Percentiles rank a stretch among this genome's conserved stretches.
Conservation (phyloP, 1,140 invertebrate genomes). For the Globodera ellingtonae region DNA sequence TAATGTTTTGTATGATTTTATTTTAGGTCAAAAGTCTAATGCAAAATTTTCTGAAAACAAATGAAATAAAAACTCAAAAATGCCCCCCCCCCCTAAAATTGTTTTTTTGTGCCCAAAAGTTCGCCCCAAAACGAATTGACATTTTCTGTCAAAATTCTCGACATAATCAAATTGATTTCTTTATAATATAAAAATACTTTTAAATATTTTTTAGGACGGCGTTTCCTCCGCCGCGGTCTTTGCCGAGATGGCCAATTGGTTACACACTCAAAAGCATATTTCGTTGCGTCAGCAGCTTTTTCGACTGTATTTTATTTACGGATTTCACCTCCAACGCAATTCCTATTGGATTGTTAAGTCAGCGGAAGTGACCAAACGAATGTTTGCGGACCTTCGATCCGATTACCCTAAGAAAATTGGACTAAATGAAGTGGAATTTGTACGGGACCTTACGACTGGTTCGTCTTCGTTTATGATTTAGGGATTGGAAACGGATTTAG, state of each 20-base stretch:
- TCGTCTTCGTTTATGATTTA: constrained; percentile 66
- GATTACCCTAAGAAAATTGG: constrained; percentile 72
- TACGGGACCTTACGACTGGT: constrained; percentile 84
- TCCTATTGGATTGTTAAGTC: constrained; percentile 61
- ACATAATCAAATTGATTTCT: no score
- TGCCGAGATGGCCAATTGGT: constrained; percentile 78
- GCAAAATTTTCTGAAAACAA: no score
- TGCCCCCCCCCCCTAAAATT: background rate
- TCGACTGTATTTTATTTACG: constrained; percentile 77
- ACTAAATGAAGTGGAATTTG: constrained; percentile 70
- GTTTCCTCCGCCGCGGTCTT: constrained; percentile 78
- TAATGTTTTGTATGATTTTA: no score
- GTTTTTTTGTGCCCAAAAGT: no score
- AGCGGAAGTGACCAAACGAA: constrained; percentile 48
- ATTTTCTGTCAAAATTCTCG: no score
- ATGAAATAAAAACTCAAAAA: background rate
- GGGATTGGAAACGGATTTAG: background rate
- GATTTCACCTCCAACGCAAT: constrained; percentile 59
- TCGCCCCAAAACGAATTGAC: no score
- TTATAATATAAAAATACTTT: background rate
- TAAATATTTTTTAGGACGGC: constrained; percentile 73
- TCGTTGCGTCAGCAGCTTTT: constrained; percentile 78
- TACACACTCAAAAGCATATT: constrained; percentile 72
- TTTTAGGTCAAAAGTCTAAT: no score
- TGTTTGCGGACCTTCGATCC: constrained; percentile 55